Evolutionary conservation across 1,140 invertebrate species (phyloP).

Genomic region (Hyphantria cunea): DNA sequence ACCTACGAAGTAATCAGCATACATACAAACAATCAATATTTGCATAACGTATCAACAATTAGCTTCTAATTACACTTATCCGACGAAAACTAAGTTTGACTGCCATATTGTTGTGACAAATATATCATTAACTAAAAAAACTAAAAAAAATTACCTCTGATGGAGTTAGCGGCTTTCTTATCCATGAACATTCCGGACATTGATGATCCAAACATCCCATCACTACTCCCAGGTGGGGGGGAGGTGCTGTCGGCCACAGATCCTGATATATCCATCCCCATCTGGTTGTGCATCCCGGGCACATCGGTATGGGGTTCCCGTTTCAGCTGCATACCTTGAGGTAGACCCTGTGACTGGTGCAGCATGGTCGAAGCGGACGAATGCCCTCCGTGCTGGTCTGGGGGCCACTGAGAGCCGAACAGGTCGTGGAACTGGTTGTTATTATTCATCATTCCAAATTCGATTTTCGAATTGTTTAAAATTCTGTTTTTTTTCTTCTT

Average conservation of each 20-base stretch:
- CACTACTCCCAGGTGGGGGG: slow-evolving; percentile 69
- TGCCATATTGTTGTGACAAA: not conserved
- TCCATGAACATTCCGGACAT: slow-evolving; percentile 77
- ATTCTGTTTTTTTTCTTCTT: not conserved
- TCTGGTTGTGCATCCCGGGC: slow-evolving; percentile 64
- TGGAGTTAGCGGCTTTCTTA: slow-evolving; percentile 84
- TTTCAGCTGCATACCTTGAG: slow-evolving; percentile 70
- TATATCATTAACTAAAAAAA: slow-evolving; percentile 17
- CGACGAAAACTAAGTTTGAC: not conserved
- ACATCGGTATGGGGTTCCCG: slow-evolving; percentile 61
- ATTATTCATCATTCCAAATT: slow-evolving; percentile 70
- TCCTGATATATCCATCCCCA: slow-evolving; percentile 72
- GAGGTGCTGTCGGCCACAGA: slow-evolving; percentile 77
- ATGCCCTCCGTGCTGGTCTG: slow-evolving; percentile 75
- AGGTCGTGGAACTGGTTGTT: slow-evolving; percentile 77
- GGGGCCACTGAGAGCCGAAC: slow-evolving; percentile 80
- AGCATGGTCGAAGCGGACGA: slow-evolving; percentile 75
- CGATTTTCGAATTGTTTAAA: slow-evolving; percentile 40
- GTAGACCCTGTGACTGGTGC: slow-evolving; percentile 56
- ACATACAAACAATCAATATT: slow-evolving; percentile 20
- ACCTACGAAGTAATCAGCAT: slow-evolving; percentile 8
- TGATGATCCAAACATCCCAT: slow-evolving; percentile 70
- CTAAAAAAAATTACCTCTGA: slow-evolving; percentile 80
- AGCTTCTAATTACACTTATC: not conserved
- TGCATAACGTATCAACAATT: slow-evolving; percentile 18